Base-by-base conservation (phyloP, 2,797 vertebrate genomes). In the Clarias fuscus region DNA sequence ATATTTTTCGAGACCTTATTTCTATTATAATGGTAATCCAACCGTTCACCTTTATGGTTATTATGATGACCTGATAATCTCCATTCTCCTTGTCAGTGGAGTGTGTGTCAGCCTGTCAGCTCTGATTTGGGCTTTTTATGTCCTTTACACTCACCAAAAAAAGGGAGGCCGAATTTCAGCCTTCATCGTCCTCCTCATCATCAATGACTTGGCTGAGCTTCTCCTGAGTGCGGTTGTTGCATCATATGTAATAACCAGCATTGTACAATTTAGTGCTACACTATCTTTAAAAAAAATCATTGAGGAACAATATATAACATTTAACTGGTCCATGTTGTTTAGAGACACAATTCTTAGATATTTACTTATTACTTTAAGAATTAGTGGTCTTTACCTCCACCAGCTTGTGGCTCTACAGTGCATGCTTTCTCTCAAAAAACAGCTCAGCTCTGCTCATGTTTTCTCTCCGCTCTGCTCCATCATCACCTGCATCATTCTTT, bases 181-280 rank as follows among this genome's bases (percentile, higher is more conserved):
- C 62, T 86, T 88, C 30, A 56, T 86, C 70, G 8, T 82, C 68
- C 58, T 84, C 70, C 76, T 88, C 83, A 71, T 86, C 27, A 48
- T 84, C 22, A 48, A 3, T 65, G 82, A 85, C 61, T 22, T 84
- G 27, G 0, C 71, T 24, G 73, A 86, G 24, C 13, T 83, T n/a
- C 13, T 84, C 59, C 13, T 84, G 1, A 67, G 53, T 81, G 7
- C 11, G 14, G 73, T 20, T 27, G 18, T 78, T 61, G 10, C n/a
- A 10, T 18, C 0, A 3, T 4, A 6, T 7, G 1, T 14, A 33
- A 30, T 17, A 15, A 4, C 15, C n/a, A 30, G 14, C 15, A 2
- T 68, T 68, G 30, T 68, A 17, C 30, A 33, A 27, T 7, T 14
- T 4, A 67, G n/a, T 65, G n/a, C 7, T 64, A n/a, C 27, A 67